These are phyloP conservation scores for Hirudinaria manillensis DNA, from an alignment of 2,888 invertebrate species.

Conservation along the genomic window DNA sequence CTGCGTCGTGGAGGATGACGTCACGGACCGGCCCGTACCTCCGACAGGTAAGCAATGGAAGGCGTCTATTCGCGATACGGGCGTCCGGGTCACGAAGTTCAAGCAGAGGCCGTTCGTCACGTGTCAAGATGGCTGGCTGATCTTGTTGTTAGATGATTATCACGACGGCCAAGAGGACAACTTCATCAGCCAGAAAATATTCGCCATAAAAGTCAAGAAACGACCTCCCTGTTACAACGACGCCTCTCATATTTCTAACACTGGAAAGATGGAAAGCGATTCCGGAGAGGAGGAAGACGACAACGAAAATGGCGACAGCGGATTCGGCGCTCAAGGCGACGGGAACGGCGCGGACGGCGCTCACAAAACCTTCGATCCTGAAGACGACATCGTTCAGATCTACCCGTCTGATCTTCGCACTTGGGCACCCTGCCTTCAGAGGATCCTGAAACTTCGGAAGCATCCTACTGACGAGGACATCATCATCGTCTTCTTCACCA, in stretches of 20 bases:
- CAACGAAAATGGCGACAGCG: slow-evolving; percentile 19
- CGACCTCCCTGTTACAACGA: too few species aligned
- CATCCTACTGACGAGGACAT: slow-evolving; percentile 41
- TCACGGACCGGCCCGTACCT: neutral
- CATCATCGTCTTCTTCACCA: slow-evolving; percentile 45
- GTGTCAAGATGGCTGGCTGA: slow-evolving; percentile 46
- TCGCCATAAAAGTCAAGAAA: slow-evolving; percentile 40
- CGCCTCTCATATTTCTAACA: too few species aligned
- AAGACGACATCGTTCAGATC: slow-evolving; percentile 2
- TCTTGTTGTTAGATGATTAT: slow-evolving; percentile 47
- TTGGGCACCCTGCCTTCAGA: slow-evolving; percentile 42
- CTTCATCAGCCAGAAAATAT: slow-evolving; percentile 47
- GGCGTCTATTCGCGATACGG: slow-evolving; percentile 25
- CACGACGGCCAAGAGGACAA: slow-evolving; percentile 41
- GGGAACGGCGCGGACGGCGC: neutral
- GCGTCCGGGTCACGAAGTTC: slow-evolving; percentile 43
- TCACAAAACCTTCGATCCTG: neutral
- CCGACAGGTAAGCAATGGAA: neutral
- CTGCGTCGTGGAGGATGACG: neutral
- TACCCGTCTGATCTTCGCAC: slow-evolving; percentile 44
- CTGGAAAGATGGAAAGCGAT: slow-evolving; percentile 40
- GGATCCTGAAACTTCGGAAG: slow-evolving; percentile 46
- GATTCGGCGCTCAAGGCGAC: slow-evolving; percentile 42
- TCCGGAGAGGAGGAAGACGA: slow-evolving; percentile 25
- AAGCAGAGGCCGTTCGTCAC: slow-evolving; percentile 48